Evolutionary conservation across 2,888 invertebrate species (phyloP).

Genomic region (Agrochola circellaris): DNA sequence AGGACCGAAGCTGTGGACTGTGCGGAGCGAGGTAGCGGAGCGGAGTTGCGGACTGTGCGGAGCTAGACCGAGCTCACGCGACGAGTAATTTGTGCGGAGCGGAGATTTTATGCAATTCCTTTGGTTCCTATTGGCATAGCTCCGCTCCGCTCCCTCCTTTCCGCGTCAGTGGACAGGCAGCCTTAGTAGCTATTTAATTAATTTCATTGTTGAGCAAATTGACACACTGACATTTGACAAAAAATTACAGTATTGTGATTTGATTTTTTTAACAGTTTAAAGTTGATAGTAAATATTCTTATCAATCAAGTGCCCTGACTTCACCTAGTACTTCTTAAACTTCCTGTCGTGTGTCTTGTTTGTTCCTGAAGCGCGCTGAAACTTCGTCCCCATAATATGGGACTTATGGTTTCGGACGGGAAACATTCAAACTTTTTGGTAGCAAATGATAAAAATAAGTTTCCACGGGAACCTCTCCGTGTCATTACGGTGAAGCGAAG

Average conservation of each 20-base stretch:
- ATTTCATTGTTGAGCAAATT: not conserved
- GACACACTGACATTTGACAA: not conserved
- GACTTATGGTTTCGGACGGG: conserved; percentile 62
- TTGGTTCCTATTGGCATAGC: too few relatives aligned
- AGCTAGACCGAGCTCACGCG: too few relatives aligned
- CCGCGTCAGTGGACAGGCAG: too few relatives aligned
- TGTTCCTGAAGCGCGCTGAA: conserved; percentile 50
- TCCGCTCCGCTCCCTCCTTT: too few relatives aligned
- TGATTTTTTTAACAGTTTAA: not conserved
- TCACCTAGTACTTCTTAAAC: conserved; percentile 14
- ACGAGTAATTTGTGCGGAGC: too few relatives aligned
- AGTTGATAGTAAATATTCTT: not conserved
- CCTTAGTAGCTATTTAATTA: not conserved
- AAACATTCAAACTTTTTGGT: conserved; percentile 59
- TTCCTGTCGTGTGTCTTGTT: conserved; percentile 29
- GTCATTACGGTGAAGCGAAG: conserved; percentile 58
- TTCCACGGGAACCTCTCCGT: conserved; percentile 17
- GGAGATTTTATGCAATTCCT: too few relatives aligned
- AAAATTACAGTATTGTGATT: not conserved
- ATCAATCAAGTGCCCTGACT: not conserved
- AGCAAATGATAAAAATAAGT: conserved; percentile 60
- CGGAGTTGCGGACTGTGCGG: too few relatives aligned
- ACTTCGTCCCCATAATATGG: conserved; percentile 56
- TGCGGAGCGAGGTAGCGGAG: too few relatives aligned
- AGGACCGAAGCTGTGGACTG: too few relatives aligned